Conservation (phyloP, 2,888 invertebrate species). For the Cordilura impudica region DNA sequence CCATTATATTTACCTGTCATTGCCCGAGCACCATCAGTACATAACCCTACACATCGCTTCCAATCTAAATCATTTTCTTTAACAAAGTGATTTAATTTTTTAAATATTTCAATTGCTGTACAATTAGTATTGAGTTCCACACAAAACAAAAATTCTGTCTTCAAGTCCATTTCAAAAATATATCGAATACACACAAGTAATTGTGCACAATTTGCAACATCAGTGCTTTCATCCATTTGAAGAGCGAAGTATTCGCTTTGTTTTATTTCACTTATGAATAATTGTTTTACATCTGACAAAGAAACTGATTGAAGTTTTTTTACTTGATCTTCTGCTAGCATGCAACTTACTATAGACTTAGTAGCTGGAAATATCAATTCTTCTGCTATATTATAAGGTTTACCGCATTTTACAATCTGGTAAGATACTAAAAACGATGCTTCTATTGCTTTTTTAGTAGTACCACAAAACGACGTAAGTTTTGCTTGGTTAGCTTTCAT, state of each 20-base stretch:
- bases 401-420: too few relatives aligned
- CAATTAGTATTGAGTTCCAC: neutral
- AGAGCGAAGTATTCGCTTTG: too few relatives aligned
- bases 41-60: too few relatives aligned
- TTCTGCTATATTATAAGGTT: too few relatives aligned
- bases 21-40: too few relatives aligned
- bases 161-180: slow-evolving; percentile 3
- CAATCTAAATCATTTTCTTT: too few relatives aligned
- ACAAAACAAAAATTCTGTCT: slow-evolving; percentile 10
- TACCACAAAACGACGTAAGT: too few relatives aligned
- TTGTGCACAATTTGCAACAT: slow-evolving; percentile 10
- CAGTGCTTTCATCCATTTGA: too few relatives aligned
- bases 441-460: slow-evolving; percentile 10
- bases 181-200: slow-evolving; percentile 4
- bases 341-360: slow-evolving; percentile 4
- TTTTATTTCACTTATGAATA: slow-evolving; percentile 7
- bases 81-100: too few relatives aligned
- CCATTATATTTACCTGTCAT: slow-evolving; percentile 2
- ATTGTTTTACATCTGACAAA: slow-evolving; percentile 13
- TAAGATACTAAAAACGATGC: slow-evolving; percentile 4
- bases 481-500: too few relatives aligned
- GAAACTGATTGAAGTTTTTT: slow-evolving; percentile 13
- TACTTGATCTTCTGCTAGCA: slow-evolving; percentile 11
- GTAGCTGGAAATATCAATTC: neutral
- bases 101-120: slow-evolving; percentile 1